phyloP scores from a whole-genome alignment of 2,888 invertebrate genomes.

The Balanococcus diminutus region DNA sequence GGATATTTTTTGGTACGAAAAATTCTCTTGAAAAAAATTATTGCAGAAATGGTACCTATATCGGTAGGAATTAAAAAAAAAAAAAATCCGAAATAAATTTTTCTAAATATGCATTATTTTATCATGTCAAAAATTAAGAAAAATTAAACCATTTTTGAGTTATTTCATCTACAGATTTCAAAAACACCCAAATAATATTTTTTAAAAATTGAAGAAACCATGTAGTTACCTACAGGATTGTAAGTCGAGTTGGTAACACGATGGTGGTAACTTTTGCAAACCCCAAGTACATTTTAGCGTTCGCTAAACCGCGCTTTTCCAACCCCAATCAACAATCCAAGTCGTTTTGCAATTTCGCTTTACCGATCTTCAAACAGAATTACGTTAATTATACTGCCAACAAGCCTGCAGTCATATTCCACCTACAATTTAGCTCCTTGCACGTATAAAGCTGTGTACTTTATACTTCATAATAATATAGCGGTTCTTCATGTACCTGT shows the following conservation, averaged over 20 bases:
- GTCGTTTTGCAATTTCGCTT: constrained; percentile 27
- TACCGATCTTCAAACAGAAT: constrained; percentile 16
- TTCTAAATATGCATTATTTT: too few species aligned
- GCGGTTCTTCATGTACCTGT: not conserved
- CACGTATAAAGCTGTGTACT: not conserved
- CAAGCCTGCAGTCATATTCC: not conserved
- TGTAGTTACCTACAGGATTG: not conserved
- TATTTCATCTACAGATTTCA: too few species aligned
- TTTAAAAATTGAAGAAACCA: not conserved
- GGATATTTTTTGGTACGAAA: too few species aligned
- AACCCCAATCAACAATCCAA: constrained; percentile 3
- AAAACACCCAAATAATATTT: too few species aligned
- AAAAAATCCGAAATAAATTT: too few species aligned
- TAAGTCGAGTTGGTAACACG: not conserved
- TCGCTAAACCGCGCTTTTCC: not conserved
- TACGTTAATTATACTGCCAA: constrained; percentile 12
- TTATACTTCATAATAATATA: not conserved
- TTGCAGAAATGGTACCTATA: too few species aligned
- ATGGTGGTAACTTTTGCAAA: not conserved
- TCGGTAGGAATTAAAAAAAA: too few species aligned
- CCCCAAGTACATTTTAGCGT: not conserved
- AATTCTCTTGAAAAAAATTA: too few species aligned
- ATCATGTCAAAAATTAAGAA: too few species aligned
- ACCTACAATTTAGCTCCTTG: not conserved
- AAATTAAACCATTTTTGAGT: too few species aligned